Evolutionary conservation across 2,113 vertebrate genomes (phyloP), one percentile per base, ranked within the genome.

Genomic region (Spilogale gracilis): DNA sequence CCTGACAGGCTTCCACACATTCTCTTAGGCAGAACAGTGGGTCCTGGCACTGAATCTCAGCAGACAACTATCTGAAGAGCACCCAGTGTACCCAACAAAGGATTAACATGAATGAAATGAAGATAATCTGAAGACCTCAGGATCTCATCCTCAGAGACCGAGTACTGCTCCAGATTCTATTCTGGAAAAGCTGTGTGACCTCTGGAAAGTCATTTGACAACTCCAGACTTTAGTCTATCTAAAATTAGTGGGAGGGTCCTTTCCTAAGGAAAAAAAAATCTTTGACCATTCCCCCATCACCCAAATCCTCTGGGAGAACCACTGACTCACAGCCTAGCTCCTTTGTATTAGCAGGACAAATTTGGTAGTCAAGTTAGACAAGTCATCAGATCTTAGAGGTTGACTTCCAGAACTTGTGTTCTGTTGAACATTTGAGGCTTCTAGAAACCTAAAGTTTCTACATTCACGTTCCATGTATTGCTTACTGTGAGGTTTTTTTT

Each of bases 341-440:
- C 30, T 90, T 93, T 23, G 7, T 27, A 50, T n/a, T 2, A 12
- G 2, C 1, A 78, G 23, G 93, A 63, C 23, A 83, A 88, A 86
- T 17, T 6, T 23, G 18, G 9, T 5, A 79, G 38, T 60, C 43
- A 93, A 82, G 25, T 23, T 38, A 45, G 76, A 81, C 38, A n/a
- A 6, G 20, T 25, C 67, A 58, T 21, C n/a, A 12, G 10, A 9
- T 71, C 81, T 74, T 50, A 32, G 65, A 60, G 84, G 2, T 3
- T 13, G 4, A 3, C 5, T 2, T 45, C 17, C 52, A 0, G 21
- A 88, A 48, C 13, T 9, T 56, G 3, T 1, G 1, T 54, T 67
- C 54, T 73, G 16, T 52, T 38, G 38, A 48, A 9, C 5, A 76
- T 25, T 13, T 7, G 25, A 25, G 27, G 3, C 12, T 71, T 32